These are phyloP conservation scores for Atta texana DNA, from an alignment of 1,140 invertebrate species.

Conservation along the genomic window DNA sequence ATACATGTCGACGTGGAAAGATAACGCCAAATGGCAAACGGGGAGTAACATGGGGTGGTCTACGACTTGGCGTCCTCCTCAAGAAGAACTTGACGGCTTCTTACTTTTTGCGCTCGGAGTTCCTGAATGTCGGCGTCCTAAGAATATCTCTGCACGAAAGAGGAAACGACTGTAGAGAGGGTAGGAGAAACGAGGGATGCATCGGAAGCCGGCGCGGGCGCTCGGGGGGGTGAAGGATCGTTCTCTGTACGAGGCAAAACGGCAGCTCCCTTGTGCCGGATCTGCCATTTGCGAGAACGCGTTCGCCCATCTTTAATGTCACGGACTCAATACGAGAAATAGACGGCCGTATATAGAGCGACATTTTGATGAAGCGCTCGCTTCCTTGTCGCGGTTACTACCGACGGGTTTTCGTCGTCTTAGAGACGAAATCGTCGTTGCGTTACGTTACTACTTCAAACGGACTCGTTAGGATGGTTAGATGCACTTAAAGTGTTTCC, in stretches of 20 bases:
- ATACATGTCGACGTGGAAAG: slow-evolving; percentile 13
- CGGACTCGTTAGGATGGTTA: slow-evolving; percentile 42
- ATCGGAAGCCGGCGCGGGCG: slow-evolving; percentile 37
- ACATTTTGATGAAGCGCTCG: slow-evolving; percentile 52
- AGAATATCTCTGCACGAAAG: slow-evolving; percentile 64
- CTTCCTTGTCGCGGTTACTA: slow-evolving; percentile 36
- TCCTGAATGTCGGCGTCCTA: slow-evolving; percentile 67
- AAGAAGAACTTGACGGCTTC: slow-evolving; percentile 69
- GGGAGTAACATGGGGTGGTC: not conserved
- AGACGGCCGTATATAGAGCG: slow-evolving; percentile 42
- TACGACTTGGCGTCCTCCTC: slow-evolving; percentile 11
- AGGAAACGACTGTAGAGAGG: not conserved
- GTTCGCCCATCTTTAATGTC: slow-evolving; percentile 70
- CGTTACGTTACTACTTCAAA: slow-evolving; percentile 47
- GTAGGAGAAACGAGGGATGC: not conserved
- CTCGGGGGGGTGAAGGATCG: slow-evolving; percentile 10
- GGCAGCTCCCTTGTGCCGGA: slow-evolving; percentile 65
- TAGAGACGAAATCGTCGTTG: slow-evolving; percentile 9
- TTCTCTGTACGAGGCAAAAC: slow-evolving; percentile 51
- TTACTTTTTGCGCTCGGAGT: slow-evolving; percentile 66
- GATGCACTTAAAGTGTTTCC: slow-evolving; percentile 50
- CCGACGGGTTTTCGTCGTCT: not conserved
- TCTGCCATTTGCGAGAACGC: slow-evolving; percentile 62
- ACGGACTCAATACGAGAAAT: slow-evolving; percentile 65
- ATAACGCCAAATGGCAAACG: not conserved